Evolutionary conservation across 2,888 invertebrate species (phyloP).

Genomic region (Chromoteleia sp.): DNA sequence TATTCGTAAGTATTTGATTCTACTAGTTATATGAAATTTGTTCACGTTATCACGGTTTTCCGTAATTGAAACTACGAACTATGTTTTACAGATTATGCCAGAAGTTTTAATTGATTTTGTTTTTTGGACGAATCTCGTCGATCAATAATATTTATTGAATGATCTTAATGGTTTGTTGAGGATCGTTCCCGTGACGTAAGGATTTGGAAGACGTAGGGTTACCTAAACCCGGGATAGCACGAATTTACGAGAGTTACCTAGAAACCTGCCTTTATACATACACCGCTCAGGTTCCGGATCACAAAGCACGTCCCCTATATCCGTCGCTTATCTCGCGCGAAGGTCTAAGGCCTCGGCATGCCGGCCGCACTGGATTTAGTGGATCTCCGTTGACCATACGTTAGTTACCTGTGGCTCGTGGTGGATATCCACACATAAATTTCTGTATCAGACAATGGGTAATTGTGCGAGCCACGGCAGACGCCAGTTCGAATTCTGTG

Average conservation of each 20-base stretch:
- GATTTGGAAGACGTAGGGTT: constrained; percentile 69
- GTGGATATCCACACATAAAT: constrained; percentile 82
- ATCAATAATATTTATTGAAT: constrained; percentile 57
- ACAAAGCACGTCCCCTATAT: constrained; percentile 81
- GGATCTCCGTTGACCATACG: constrained; percentile 76
- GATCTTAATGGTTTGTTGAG: constrained; percentile 51
- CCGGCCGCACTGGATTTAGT: constrained; percentile 80
- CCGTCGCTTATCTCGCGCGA: constrained; percentile 72
- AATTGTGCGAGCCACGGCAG: constrained; percentile 82
- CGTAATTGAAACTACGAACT: too few relatives aligned
- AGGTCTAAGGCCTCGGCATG: constrained; percentile 78
- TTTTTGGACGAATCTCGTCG: constrained; percentile 9
- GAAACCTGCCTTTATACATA: constrained; percentile 72
- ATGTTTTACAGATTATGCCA: too few relatives aligned
- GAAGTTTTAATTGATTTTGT: too few relatives aligned
- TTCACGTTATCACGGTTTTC: too few relatives aligned
- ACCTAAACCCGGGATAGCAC: constrained; percentile 65
- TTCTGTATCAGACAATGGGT: constrained; percentile 84
- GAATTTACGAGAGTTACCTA: constrained; percentile 75
- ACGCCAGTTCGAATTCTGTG: constrained; percentile 73
- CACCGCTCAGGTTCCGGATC: constrained; percentile 78
- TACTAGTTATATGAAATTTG: too few relatives aligned
- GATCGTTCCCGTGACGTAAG: constrained; percentile 53
- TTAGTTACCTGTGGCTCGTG: constrained; percentile 80
- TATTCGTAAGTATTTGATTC: too few relatives aligned